Evolutionary conservation across 1,140 invertebrate genomes (phyloP), one percentile per base, ranked within the genome.

Genomic region (Papilio xuthus): DNA sequence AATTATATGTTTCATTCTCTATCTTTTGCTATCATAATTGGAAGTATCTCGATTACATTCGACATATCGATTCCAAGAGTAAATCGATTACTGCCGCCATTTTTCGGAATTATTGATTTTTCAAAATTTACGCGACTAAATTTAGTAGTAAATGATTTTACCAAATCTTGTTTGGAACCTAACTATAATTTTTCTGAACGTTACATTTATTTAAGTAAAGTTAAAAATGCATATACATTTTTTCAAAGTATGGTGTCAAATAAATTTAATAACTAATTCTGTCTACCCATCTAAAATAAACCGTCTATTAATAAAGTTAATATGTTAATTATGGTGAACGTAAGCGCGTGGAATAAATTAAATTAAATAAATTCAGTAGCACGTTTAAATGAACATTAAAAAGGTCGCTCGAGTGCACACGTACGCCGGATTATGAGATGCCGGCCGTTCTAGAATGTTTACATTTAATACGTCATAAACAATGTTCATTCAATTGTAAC

Each of bases 301-400:
- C 53, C 10, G 53, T 56, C 8, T 26, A 60, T 60, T 60, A 60
- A 6, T 60, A 26, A 23, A 20, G 0, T 60, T 60, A 26, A 60
- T 60, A 26, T 60, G 56, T 60, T 60, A 60, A 26, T 60, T 67
- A 67, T 67, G 60, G 23, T 28, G 6, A 4, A 4, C n/a, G 26
- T 28, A 67, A 67, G 60, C 60, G 12, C 60, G 60, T 67, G 60
- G 60, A 67, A 67, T 67, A 67, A 67, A 67, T 67, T 67, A 67
- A 32, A 7, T 28, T 67, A 28, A 63, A 63, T 28, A 28, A 63
- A 67, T 28, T 67, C 60, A 28, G 60, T 67, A 15, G 60, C 60
- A 67, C 60, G 60, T 67, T 67, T 67, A 67, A 60, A 13, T 60
- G 20, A 4, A 60, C 23, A 60, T 26, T 60, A 60, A 60, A 12